phyloP scores from a whole-genome alignment of 35 echinoderm and acorn worm species.

The Amphiura filiformis region DNA sequence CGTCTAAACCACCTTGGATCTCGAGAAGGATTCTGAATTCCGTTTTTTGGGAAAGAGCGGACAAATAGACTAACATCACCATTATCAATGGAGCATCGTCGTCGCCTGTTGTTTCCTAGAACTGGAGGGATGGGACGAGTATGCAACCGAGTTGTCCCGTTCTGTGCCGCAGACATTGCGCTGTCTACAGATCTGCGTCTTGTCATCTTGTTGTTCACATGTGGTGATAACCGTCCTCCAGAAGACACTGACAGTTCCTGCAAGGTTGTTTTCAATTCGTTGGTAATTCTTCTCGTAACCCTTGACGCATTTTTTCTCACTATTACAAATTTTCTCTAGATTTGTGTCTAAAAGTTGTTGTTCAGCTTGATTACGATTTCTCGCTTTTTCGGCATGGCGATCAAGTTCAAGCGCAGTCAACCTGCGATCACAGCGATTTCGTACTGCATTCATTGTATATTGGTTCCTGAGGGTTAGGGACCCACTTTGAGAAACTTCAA shows the following conservation, averaged over 20 bases:
- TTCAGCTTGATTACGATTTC: background rate
- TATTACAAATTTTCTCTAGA: background rate
- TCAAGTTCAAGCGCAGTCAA: background rate
- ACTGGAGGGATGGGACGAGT: background rate
- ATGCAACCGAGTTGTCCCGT: background rate
- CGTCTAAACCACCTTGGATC: no score
- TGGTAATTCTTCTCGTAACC: background rate
- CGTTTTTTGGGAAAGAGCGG: no score
- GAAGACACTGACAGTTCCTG: background rate
- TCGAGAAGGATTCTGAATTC: no score
- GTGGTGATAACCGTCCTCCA: background rate
- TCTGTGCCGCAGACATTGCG: background rate
- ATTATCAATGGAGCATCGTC: background rate
- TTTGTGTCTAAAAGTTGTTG: background rate
- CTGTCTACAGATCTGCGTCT: background rate
- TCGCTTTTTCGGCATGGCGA: background rate
- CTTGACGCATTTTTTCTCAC: background rate
- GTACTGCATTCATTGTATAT: background rate
- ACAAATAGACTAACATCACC: no score
- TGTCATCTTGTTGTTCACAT: background rate
- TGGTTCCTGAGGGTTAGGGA: no score
- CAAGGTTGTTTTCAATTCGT: background rate
- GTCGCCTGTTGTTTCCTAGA: background rate
- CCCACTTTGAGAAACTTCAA: background rate
- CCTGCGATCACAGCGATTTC: background rate